These are phyloP conservation scores for Torymus texanus DNA, from an alignment of 2,888 invertebrate genomes.

Conservation along the genomic window DNA sequence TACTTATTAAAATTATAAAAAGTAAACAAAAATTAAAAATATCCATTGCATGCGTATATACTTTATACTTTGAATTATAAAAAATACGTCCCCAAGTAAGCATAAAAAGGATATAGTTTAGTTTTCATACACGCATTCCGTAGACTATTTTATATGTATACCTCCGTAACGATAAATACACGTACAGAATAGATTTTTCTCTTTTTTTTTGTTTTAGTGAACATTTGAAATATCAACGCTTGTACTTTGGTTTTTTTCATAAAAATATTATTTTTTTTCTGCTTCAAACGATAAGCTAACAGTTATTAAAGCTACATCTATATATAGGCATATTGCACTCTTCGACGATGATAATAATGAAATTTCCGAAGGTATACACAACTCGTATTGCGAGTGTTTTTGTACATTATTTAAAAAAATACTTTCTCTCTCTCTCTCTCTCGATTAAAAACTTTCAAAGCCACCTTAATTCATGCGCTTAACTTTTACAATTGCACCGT, in stretches of 20 bases:
- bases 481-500: no score
- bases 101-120: background rate
- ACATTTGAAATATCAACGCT: constrained; percentile 1
- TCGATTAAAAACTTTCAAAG: no score
- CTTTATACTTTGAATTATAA: no score
- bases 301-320: background rate
- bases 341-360: background rate
- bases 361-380: no score
- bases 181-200: constrained; percentile 7
- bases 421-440: no score
- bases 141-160: background rate
- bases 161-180: background rate
- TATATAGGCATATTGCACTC: constrained; percentile 11
- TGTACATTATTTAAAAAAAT: no score
- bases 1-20: background rate
- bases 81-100: no score
- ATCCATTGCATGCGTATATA: no score
- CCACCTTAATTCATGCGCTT: no score
- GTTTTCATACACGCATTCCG: background rate
- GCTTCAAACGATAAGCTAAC: background rate
- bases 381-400: no score
- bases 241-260: constrained; percentile 8
- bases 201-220: constrained; percentile 2
- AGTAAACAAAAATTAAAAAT: constrained; percentile 8
- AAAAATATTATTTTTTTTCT: constrained; percentile 26